Conservation (phyloP, 1,140 invertebrate genomes). For the Lanistes nyassanus region DNA sequence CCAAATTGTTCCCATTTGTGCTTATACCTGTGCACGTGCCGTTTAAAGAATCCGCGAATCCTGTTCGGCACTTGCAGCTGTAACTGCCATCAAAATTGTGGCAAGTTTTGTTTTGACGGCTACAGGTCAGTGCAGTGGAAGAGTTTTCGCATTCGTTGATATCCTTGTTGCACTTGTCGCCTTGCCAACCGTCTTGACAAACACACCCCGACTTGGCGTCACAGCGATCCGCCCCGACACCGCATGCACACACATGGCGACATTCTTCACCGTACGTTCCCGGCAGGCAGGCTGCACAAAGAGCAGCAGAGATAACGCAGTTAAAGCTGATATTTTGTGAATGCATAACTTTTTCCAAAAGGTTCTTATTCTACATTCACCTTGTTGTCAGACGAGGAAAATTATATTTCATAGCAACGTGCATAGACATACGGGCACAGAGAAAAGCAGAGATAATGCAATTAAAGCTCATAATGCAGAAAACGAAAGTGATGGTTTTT, state of each 20-base stretch:
- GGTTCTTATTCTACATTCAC: neutral
- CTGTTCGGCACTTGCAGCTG: slow-evolving; percentile 21
- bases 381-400: too few relatives aligned
- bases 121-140: neutral
- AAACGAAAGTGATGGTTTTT: too few relatives aligned
- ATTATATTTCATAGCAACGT: too few relatives aligned
- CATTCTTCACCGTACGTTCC: neutral
- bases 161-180: slow-evolving; percentile 34
- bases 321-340: neutral
- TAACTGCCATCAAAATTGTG: slow-evolving; percentile 25
- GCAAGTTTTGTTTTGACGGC: neutral
- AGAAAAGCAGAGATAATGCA: too few relatives aligned
- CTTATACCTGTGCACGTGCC: slow-evolving; percentile 13
- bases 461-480: too few relatives aligned
- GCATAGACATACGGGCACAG: too few relatives aligned
- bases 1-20: too few relatives aligned
- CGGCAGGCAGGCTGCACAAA: neutral
- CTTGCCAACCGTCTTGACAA: slow-evolving; percentile 35
- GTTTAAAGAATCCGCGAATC: slow-evolving; percentile 14
- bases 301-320: neutral
- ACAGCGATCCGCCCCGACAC: slow-evolving; percentile 8
- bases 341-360: neutral
- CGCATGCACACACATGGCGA: neutral
- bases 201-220: slow-evolving; percentile 26
- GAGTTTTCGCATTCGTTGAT: slow-evolving; percentile 34